A percentile compares a stretch with the other conserved stretches of the same genome.
phyloP scores from a whole-genome alignment of 2,888 invertebrate genomes.

The Resseliella maxima region DNA sequence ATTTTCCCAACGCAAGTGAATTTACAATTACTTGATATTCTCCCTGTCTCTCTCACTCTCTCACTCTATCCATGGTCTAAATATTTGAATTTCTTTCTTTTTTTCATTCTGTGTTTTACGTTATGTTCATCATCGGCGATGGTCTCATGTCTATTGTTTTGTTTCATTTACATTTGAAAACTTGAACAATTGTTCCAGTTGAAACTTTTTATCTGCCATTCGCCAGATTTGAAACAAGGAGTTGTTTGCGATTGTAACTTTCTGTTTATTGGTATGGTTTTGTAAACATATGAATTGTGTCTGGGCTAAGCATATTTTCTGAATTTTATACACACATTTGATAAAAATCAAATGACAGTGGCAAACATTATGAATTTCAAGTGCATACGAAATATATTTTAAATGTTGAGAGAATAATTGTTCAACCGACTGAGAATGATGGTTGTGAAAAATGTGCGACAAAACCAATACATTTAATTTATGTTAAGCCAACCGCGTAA shows the following conservation, averaged over 20 bases:
- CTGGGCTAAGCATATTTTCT: not conserved
- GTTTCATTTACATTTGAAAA: not conserved
- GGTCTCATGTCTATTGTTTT: not conserved
- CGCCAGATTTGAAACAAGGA: not conserved
- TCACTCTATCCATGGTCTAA: not conserved
- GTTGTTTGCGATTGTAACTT: not conserved
- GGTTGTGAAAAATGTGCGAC: not conserved
- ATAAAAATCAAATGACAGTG: too few relatives aligned
- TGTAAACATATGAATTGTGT: not conserved
- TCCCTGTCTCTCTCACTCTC: too few relatives aligned
- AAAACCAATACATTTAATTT: not conserved
- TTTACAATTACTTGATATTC: too few relatives aligned
- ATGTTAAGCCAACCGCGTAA: not conserved
- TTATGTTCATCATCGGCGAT: not conserved
- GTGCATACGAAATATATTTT: not conserved
- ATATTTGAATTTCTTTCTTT: too few relatives aligned
- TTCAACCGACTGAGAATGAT: not conserved
- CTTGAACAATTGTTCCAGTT: constrained; percentile 10
- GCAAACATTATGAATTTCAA: not conserved
- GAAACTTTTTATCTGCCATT: constrained; percentile 9
- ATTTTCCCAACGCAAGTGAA: not conserved
- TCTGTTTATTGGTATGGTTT: not conserved
- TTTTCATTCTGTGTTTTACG: not conserved
- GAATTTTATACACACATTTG: too few relatives aligned
- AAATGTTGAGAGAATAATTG: not conserved